These are phyloP conservation scores for Gymnosoma rotundatum DNA, from an alignment of 2,888 invertebrate species.

Conservation along the genomic window DNA sequence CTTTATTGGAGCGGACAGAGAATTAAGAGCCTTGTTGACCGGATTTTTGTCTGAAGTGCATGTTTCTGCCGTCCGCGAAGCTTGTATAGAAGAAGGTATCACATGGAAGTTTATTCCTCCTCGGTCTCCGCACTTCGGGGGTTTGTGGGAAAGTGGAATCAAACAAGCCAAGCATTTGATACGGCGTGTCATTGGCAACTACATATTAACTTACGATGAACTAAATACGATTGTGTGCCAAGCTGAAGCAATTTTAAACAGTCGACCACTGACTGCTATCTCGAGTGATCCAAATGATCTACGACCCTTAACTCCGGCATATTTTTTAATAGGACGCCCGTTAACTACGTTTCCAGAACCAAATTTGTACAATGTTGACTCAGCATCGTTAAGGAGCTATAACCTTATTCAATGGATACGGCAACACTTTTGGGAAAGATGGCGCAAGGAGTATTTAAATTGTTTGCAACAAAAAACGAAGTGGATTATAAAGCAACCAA, in stretches of 20 bases:
- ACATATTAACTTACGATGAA: slow-evolving; percentile 19
- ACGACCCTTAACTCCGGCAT: slow-evolving; percentile 19
- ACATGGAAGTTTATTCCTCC: slow-evolving; percentile 33
- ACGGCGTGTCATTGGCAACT: slow-evolving; percentile 1
- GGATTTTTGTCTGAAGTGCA: background rate
- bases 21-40: background rate
- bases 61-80: background rate
- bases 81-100: slow-evolving; percentile 2
- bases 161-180: slow-evolving; percentile 21
- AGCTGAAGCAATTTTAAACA: slow-evolving; percentile 16
- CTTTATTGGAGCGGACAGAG: slow-evolving; percentile 33
- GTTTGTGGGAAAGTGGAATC: slow-evolving; percentile 41
- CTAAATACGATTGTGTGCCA: slow-evolving; percentile 1
- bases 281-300: slow-evolving; percentile 33
- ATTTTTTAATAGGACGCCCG: slow-evolving; percentile 25
- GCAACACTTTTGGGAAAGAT: slow-evolving; percentile 45
- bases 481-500: background rate
- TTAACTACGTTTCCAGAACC: slow-evolving; percentile 15
- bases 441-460: background rate
- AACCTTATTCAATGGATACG: slow-evolving; percentile 30
- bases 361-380: background rate
- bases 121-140: slow-evolving; percentile 41
- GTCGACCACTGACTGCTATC: slow-evolving; percentile 36
- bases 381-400: slow-evolving; percentile 2
- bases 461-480: too few species aligned